Conservation (phyloP, 2,888 invertebrate species). For the Cryptocephalus moraei region DNA sequence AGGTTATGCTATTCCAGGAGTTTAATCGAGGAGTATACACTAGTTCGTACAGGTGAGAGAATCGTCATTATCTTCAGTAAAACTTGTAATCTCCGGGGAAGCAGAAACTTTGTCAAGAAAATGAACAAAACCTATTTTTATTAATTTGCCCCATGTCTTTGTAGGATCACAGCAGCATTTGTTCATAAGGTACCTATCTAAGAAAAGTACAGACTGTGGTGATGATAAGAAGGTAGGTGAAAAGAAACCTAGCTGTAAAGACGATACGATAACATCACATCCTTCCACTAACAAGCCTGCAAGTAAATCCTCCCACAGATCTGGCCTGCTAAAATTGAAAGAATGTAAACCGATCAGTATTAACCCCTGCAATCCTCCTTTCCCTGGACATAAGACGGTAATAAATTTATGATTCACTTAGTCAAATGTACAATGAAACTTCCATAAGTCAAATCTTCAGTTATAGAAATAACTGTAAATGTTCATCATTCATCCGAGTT, state of each 20-base stretch:
- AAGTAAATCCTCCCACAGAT: not conserved
- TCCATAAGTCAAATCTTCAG: not conserved
- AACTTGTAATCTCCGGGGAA: not conserved
- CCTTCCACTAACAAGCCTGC: slow-evolving; percentile 7
- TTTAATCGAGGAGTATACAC: too few relatives aligned
- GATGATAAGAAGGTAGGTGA: slow-evolving; percentile 22
- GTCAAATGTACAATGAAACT: not conserved
- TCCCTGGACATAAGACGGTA: slow-evolving; percentile 12
- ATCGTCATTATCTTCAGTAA: not conserved
- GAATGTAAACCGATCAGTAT: slow-evolving; percentile 19
- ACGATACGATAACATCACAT: slow-evolving; percentile 9
- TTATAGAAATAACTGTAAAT: too few relatives aligned
- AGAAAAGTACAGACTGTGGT: slow-evolving; percentile 7
- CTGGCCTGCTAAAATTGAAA: slow-evolving; percentile 13
- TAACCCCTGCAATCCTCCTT: slow-evolving; percentile 15
- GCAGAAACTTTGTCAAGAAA: not conserved
- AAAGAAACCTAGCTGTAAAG: slow-evolving; percentile 7
- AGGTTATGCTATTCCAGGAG: not conserved
- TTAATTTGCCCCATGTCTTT: slow-evolving; percentile 1
- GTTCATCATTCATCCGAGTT: too few relatives aligned
- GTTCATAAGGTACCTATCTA: too few relatives aligned
- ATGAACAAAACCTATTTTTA: slow-evolving; percentile 1
- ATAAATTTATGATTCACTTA: slow-evolving; percentile 1
- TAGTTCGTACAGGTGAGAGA: not conserved
- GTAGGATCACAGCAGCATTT: slow-evolving; percentile 6